Base-by-base conservation (phyloP, 2,888 invertebrate species). In the Nematopogon swammerdamellus region DNA sequence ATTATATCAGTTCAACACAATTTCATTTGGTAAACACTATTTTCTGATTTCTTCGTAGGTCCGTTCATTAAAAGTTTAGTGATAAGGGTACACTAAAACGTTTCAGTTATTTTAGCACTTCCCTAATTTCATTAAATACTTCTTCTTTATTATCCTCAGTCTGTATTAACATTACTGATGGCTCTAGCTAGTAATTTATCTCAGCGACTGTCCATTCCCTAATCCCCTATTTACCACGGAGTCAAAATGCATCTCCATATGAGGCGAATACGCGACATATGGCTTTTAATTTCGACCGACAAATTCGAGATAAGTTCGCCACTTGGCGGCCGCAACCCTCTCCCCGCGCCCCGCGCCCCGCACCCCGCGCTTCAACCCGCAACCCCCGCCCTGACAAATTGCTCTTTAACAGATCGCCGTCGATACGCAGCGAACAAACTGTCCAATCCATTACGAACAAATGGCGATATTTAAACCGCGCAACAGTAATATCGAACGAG, bases 371-470 rank as follows among this genome's bases (percentile, higher is more conserved):
- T 54, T 56, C 47, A 47, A 53, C 49, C 58, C n/a, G n/a, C n/a
- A n/a, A n/a, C 58, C 59, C 57, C 53, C 56, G 56, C 57, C 58
- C 42, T 63, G 63, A 70, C 72, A 70, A 75, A 75, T 75, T 69
- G 65, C 63, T 68, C 63, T 68, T 72, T 69, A 72, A 72, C 65
- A 76, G 76, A 75, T 75, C 70, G 70, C 69, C 70, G 70, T 74
- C 72, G 65, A 65, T 64, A 30, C 46, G 47, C 59, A 61, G 53
- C 53, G 60, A 59, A 62, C 67, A 63, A 65, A 64, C 63, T 64
- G 68, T 67, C 66, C 71, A 65, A 70, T 73, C 71, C 72, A 74
- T 75, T 75, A 72, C 59, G 63, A 60, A 70, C 76, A 74, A 74
- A 73, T 72, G 74, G 70, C 64, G 70, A 63, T 67, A 68, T 68